These are phyloP conservation scores for Chirona hameri DNA, from an alignment of 2,888 invertebrate genomes.

Conservation along the genomic window DNA sequence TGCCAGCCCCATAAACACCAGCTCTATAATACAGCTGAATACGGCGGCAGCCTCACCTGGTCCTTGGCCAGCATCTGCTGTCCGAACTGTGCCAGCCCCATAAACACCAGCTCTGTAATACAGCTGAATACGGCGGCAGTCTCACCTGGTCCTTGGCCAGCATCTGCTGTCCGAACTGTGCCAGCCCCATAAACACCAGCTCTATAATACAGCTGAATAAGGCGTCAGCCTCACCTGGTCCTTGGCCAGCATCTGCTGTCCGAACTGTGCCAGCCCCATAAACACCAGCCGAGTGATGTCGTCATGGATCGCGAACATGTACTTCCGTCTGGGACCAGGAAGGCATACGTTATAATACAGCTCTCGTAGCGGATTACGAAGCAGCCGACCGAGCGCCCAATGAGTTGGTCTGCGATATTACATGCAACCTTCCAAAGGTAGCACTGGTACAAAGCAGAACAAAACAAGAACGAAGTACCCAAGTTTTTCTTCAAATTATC, in stretches of 20 bases:
- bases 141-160: slow-evolving; percentile 63
- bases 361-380: too few species aligned
- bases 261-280: slow-evolving; percentile 63
- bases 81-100: slow-evolving; percentile 65
- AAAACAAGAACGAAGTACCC: too few species aligned
- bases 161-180: slow-evolving; percentile 63
- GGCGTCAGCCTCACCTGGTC: slow-evolving; percentile 54
- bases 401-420: too few species aligned
- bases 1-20: slow-evolving; percentile 59
- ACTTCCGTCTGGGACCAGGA: slow-evolving; percentile 51
- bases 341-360: too few species aligned
- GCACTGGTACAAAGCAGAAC: too few species aligned
- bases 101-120: slow-evolving; percentile 55
- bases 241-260: slow-evolving; percentile 61
- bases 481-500: too few species aligned
- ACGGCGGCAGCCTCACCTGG: slow-evolving; percentile 50
- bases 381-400: too few species aligned
- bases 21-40: too few species aligned
- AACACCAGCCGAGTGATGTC: slow-evolving; percentile 56
- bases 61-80: slow-evolving; percentile 62
- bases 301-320: slow-evolving; percentile 57
- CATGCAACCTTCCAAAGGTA: too few species aligned
- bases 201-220: too few species aligned
- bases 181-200: slow-evolving; percentile 58
- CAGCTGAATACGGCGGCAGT: too few species aligned